phyloP scores from a whole-genome alignment of 2,888 invertebrate genomes.

The Trichopoda pennipes region DNA sequence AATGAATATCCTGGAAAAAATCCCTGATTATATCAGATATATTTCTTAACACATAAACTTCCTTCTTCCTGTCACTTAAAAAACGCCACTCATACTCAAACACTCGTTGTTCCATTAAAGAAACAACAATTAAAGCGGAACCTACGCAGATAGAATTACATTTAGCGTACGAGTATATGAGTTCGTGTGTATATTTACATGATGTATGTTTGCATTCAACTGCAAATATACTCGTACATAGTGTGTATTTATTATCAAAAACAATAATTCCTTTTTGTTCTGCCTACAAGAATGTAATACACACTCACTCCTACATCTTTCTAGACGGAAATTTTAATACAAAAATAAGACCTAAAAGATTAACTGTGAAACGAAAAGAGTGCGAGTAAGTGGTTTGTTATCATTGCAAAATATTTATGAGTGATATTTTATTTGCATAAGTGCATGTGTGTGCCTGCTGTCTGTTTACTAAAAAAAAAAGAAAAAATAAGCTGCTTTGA shows the following conservation, averaged over 20 bases:
- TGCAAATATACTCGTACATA: background rate
- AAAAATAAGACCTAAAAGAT: constrained; percentile 22
- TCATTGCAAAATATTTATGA: constrained; percentile 51
- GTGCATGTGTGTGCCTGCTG: background rate
- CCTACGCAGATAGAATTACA: constrained; percentile 37
- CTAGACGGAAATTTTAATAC: constrained; percentile 23
- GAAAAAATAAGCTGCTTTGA: constrained; percentile 32
- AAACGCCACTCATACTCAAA: constrained; percentile 8
- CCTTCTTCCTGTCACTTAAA: constrained; percentile 64
- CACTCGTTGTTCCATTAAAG: constrained; percentile 34
- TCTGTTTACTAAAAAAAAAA: background rate
- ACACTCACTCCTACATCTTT: constrained; percentile 49
- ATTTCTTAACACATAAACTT: constrained; percentile 57
- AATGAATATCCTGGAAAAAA: constrained; percentile 36
- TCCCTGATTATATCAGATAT: constrained; percentile 43
- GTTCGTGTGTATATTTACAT: background rate
- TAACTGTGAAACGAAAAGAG: constrained; percentile 25
- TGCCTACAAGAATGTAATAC: constrained; percentile 33
- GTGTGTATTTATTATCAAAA: constrained; percentile 43
- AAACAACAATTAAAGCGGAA: constrained; percentile 49
- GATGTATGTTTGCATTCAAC: too few relatives aligned
- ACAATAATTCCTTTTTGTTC: constrained; percentile 61
- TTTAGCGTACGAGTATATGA: background rate
- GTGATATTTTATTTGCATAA: constrained; percentile 36
- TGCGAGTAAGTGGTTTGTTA: constrained; percentile 58